Evolutionary conservation across 2,797 vertebrate species (phyloP), one percentile per base, ranked within the genome.

Genomic region (Pipistrellus nathusii): DNA sequence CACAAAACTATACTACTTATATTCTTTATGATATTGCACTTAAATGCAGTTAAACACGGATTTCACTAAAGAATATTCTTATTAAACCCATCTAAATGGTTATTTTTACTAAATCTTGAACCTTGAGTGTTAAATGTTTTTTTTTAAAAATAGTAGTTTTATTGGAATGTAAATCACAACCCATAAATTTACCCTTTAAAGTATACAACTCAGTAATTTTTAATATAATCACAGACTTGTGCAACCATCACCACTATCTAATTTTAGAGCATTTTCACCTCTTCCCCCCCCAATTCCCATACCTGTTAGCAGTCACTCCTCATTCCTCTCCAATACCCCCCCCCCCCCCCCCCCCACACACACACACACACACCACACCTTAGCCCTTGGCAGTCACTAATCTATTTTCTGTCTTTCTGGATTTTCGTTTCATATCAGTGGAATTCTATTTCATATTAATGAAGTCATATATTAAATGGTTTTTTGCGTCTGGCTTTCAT

Each of bases 221-320:
- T 64, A 53, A n/a, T 92, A 15, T 32, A 92, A 46, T 83, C 44
- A 83, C 2, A 68, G n/a, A 81, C 20, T 91, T 91, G 27, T 85
- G 8, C 20, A 93, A 0, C 21, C 38, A 64, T 93, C 38, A 66
- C 44, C 57, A 69, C 12, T 84, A 25, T 90, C 51, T 93, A 48
- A 75, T 84, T 94, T 94, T 91, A 86, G 75, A 89, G 20, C 32
- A 64, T 91, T 95, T 94, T 94, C 35, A 89, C 78, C 25, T 17
- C 8, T 13, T 13, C 3, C 9, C 12, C 2, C 18, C 46, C 35
- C 38, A 44, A 9, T 44, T 59, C 46, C 13, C 4, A 3, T 81
- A 90, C 20, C 30, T 38, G 9, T 69, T 83, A 93, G 21, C 14
- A 77, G 30, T 80, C 38, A 51, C 10, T 93, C 57, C 21, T 53